Percentiles rank a stretch among this genome's conserved stretches.
phyloP scores from a whole-genome alignment of 2,113 vertebrate genomes.

The Calcarius ornatus region DNA sequence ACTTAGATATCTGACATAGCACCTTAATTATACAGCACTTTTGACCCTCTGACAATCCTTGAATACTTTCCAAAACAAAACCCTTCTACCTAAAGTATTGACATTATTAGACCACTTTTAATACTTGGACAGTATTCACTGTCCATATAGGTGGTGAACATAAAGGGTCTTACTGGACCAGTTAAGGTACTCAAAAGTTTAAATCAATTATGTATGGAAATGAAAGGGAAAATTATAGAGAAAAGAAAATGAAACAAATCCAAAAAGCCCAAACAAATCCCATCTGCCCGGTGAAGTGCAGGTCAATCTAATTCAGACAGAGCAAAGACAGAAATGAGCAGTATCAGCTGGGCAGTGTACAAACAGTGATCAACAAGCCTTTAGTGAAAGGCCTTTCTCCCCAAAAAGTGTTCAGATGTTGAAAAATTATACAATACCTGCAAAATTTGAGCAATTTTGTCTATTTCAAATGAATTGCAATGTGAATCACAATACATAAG shows the following conservation, averaged over 20 bases:
- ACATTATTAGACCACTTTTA: neutral
- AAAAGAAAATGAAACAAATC: neutral
- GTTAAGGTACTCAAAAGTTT: neutral
- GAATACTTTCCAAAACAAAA: neutral
- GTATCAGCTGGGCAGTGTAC: neutral
- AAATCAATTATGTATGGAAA: neutral
- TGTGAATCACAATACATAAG: neutral
- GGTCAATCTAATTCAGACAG: neutral
- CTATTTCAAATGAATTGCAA: neutral
- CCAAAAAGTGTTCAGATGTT: neutral
- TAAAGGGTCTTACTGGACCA: neutral
- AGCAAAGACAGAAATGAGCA: neutral
- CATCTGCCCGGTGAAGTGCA: fast-evolving
- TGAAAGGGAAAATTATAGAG: neutral
- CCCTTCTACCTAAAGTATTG: neutral
- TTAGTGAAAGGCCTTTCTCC: neutral
- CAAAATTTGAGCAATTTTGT: neutral
- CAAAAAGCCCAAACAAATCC: neutral
- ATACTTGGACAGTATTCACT: neutral
- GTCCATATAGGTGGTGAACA: neutral
- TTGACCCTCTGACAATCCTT: neutral
- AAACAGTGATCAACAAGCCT: neutral
- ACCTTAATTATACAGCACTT: neutral
- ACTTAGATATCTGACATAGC: neutral
- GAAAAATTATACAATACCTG: neutral